Base-by-base conservation (phyloP, 1,140 invertebrate genomes). In the Megalonaias nervosa region DNA sequence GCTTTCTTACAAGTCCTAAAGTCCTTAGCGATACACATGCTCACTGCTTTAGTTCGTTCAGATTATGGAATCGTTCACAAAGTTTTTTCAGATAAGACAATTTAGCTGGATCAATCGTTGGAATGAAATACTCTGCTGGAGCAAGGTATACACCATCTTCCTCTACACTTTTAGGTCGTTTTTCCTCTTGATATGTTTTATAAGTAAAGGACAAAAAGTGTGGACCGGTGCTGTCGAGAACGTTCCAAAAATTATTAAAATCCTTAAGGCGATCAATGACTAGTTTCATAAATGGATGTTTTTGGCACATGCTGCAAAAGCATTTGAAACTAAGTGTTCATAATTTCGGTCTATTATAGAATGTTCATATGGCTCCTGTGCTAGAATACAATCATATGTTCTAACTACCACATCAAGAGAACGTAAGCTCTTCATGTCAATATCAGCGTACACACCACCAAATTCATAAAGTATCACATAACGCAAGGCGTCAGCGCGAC, bases 401-500 rank as follows among this genome's bases (percentile, higher is more conserved):
- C 21, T 67, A 6, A 65, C 67, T 6, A 58, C n/a, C n/a, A 6
- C 60, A 48, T 74, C 65, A 16, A 74, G 56, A 16, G 72, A 26
- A 19, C 56, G 23, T 11, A 58, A 17, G 48, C 21, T 58, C 14
- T 67, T 21, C 48, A 74, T 61, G 56, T 74, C 72, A 3, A 74
- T 16, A 16, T 74, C 72, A 11, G 65, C 72, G 67, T 74, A 74
- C 4, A 74, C 65, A 23, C 72, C 72, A 19, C 72, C 72, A 67
- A 64, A 74, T 67, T 67, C 65, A 58, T 74, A 74, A 6, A 74
- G 2, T 23, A 74, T 26, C 9, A 65, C 62, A 31, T 38, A 67
- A 6, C 72, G 64, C 0, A 74, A 12, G 17, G 64, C 48, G 19
- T 74, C 72, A 12, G 72, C 55, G 17, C 59, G 71, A 21, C 67